These are phyloP conservation scores for Neopipo cinnamomea DNA, from an alignment of 2,113 vertebrate species.

Conservation along the genomic window DNA sequence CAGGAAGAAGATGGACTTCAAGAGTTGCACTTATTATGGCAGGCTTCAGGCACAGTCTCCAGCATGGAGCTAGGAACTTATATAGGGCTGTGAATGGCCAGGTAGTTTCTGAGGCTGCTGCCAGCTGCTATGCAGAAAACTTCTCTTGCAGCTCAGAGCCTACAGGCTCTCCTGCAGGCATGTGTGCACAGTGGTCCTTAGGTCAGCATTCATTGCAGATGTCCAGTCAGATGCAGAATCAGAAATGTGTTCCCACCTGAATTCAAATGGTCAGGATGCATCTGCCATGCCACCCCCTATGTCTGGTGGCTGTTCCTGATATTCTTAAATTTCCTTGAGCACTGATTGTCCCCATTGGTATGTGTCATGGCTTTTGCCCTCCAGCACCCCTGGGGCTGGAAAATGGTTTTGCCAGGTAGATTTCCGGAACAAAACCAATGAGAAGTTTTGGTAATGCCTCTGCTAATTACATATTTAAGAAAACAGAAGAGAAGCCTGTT, in stretches of 20 bases:
- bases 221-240: neutral
- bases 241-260: neutral
- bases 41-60: neutral
- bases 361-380: too few species aligned
- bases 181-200: neutral
- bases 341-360: neutral
- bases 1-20: neutral
- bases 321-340: neutral
- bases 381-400: too few species aligned
- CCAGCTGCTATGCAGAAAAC: neutral
- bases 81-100: neutral
- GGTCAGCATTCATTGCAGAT: neutral
- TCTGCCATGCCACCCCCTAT: neutral
- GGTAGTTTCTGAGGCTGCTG: neutral
- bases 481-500: too few species aligned
- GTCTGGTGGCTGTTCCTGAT: neutral
- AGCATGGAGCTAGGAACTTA: neutral
- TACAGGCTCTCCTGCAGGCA: neutral
- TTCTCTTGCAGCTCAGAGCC: neutral
- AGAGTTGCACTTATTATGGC: neutral
- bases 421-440: too few species aligned
- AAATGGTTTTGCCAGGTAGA: too few species aligned
- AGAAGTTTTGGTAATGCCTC: too few species aligned
- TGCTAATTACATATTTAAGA: too few species aligned
- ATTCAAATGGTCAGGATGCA: neutral